Evolutionary conservation across 1,140 invertebrate species (phyloP), one percentile per base, ranked within the genome.

Genomic region (Goniozus legneri): DNA sequence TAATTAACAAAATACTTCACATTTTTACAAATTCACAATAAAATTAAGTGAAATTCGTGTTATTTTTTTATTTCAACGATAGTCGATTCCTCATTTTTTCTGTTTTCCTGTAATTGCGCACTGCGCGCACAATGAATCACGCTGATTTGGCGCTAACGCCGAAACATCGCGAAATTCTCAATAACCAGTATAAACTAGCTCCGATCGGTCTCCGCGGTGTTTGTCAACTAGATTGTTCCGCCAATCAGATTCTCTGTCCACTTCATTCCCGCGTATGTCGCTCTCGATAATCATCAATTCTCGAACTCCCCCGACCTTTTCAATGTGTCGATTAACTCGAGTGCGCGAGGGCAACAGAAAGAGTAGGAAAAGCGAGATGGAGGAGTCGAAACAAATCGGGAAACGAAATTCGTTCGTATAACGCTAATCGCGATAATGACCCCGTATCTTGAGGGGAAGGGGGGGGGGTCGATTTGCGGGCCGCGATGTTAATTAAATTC

Each of bases 111-210:
- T 7, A 27, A 27, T 27, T 12, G 12, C n/a, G 45, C 32, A 27
- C 13, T n/a, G 7, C 10, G 22, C 13, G 8, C 14, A 37, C 31
- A 56, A 56, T 33, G 38, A 52, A 41, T 20, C 21, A 45, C 45
- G 39, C 36, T 42, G 43, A 41, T 48, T 44, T 50, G 41, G 18
- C 36, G 27, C 38, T 37, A 33, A 21, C 14, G 40, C 40, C 38
- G 33, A 47, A 58, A 10, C 54, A 58, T 50, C 51, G 40, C 47
- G 45, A 58, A n/a, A 54, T 54, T 58, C 51, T 45, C 56, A 31
- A 44, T 58, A 58, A 58, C 50, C 35, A 46, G 51, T 51, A 57
- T 58, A 58, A 58, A 58, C 58, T 58, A 58, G 55, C 56, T 43
- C 44, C 38, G 41, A 43, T 31, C 49, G 47, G 44, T 53, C 50